Base-by-base conservation (phyloP, 2,797 vertebrate genomes). In the Xiphorhynchus erythropygius region DNA sequence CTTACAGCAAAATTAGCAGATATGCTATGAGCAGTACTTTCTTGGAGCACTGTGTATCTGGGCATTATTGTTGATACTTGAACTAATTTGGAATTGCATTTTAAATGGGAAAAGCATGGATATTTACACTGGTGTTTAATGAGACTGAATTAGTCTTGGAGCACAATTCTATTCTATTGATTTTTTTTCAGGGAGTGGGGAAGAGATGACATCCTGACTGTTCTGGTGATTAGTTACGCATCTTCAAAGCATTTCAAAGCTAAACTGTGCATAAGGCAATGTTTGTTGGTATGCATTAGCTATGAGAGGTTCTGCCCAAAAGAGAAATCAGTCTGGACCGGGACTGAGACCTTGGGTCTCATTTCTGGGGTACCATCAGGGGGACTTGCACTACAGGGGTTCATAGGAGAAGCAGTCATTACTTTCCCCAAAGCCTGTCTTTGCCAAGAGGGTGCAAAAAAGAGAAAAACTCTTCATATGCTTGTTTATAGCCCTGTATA, bases 1-100 rank as follows among this genome's bases (percentile, higher is more conserved):
- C 11, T 50, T 86, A 33, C 7, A 69, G 60, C 32, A 70, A 49
- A 90, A 84, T 63, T 37, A 89, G 41, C n/a, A 85, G 71, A 27
- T 67, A 14, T 4, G 33, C 42, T n/a, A 3, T 50, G 18, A 52
- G 10, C 35, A 35, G 18, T 71, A 46, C n/a, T 76, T 85, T 33
- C 56, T 89, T 30, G 53, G 71, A 84, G 60, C 47, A 7, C 44
- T 44, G 23, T 52, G 22, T 81, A 19, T 75, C 19, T 2, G 10
- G 25, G 39, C 64, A 49, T 78, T 88, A 44, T 76, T 93, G 25
- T 9, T 86, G 83, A 32, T 75, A 50, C 16, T 81, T 76, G 87
- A 76, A 73, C 85, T 81, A 75, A 73, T 93, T 93, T 93, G 79
- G 68, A 93, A 71, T 78, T 93, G 50, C 65, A 65, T 95, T 94